These are phyloP conservation scores for Neodontobutis hainanensis DNA, from an alignment of 2,113 vertebrate genomes.

Conservation along the genomic window DNA sequence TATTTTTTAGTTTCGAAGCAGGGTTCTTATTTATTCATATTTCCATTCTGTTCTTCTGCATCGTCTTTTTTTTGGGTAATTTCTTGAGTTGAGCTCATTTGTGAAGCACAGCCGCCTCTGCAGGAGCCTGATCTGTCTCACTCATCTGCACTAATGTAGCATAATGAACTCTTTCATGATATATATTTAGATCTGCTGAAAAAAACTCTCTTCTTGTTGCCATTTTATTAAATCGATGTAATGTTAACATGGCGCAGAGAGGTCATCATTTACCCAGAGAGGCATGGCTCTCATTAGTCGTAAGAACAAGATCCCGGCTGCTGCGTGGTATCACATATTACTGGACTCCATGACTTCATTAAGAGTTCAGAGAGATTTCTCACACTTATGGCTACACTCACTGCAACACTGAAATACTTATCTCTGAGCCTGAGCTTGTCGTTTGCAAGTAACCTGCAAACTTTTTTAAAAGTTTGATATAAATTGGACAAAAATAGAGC, in stretches of 20 bases:
- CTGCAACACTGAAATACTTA: background rate
- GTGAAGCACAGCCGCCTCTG: background rate
- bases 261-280: conserved; percentile 50
- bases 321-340: conserved; percentile 41
- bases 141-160: conserved; percentile 27
- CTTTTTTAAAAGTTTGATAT: too few species aligned
- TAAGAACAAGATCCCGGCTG: conserved; percentile 24
- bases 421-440: background rate
- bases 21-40: background rate
- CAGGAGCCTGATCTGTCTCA: conserved; percentile 11
- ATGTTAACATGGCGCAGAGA: conserved; percentile 28
- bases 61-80: background rate
- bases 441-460: too few species aligned
- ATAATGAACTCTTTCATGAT: conserved; percentile 49
- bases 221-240: conserved; percentile 52
- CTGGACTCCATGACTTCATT: conserved; percentile 41
- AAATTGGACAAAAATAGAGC: too few species aligned
- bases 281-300: conserved; percentile 46
- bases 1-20: background rate
- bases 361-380: conserved; percentile 25
- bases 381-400: background rate
- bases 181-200: conserved; percentile 7
- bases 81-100: background rate
- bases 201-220: conserved; percentile 18
- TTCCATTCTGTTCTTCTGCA: background rate